phyloP scores from a whole-genome alignment of 2,113 vertebrate species.

The Diphyllodes magnificus region DNA sequence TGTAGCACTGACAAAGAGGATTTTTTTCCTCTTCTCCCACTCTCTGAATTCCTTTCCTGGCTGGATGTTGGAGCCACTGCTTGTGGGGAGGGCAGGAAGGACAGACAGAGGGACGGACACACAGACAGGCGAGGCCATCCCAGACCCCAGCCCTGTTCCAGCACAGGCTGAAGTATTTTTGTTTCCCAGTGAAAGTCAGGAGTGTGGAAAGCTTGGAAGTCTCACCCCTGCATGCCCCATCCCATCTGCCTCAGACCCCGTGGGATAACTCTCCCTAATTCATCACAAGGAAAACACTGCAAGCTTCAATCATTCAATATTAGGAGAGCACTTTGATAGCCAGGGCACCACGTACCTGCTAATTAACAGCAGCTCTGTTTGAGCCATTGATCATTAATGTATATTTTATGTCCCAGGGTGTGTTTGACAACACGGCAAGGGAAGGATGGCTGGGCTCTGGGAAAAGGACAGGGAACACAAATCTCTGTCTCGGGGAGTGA shows the following conservation, averaged over 20 bases:
- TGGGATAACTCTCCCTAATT: not conserved
- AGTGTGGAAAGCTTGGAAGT: not conserved
- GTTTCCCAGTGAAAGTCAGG: not conserved
- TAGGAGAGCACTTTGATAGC: not conserved
- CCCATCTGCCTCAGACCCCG: not conserved
- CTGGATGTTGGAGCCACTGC: not conserved
- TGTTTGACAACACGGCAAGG: not conserved
- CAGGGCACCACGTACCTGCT: not conserved
- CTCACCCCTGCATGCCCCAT: rapidly evolving
- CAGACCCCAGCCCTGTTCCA: too few species aligned
- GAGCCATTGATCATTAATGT: not conserved
- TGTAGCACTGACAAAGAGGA: constrained; percentile 1
- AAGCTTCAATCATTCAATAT: not conserved
- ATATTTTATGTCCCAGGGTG: not conserved
- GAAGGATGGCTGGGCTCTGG: not conserved
- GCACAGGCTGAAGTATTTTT: rapidly evolving
- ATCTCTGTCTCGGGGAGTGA: not conserved
- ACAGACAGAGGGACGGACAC: not conserved
- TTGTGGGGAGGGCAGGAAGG: not conserved
- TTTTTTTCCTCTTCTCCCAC: not conserved
- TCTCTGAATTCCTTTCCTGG: not conserved
- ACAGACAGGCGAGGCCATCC: not conserved
- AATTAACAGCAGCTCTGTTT: not conserved
- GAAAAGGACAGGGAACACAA: not conserved
- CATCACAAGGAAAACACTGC: not conserved